Evolutionary conservation across 2,888 invertebrate genomes (phyloP).

Genomic region (Hydriomena furcata): DNA sequence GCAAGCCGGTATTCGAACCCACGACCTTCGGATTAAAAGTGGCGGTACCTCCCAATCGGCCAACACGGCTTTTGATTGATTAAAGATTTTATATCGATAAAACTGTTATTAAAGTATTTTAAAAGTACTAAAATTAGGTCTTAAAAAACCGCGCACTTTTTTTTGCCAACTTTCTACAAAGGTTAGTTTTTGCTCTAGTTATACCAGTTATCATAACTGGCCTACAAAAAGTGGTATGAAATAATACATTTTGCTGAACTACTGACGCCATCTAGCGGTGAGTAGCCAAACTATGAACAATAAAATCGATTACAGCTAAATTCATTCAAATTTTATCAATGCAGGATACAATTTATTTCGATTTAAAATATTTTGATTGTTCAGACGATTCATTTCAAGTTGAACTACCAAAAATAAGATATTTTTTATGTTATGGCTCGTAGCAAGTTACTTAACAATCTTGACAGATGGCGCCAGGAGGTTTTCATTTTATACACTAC

Average conservation of each 20-base stretch:
- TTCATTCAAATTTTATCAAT: neutral
- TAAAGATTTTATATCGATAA: no score
- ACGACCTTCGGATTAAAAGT: no score
- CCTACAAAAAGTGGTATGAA: neutral
- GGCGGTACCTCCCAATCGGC: no score
- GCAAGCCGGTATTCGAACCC: no score
- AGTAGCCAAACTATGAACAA: slow-evolving; percentile 56
- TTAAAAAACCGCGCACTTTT: no score
- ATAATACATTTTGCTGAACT: neutral
- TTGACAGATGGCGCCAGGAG: slow-evolving; percentile 25
- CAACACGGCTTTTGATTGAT: no score
- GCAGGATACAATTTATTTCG: neutral
- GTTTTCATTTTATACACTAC: neutral
- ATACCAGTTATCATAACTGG: no score
- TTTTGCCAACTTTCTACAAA: no score
- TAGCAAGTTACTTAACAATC: neutral
- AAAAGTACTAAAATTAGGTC: no score
- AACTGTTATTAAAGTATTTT: no score
- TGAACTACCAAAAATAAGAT: no score
- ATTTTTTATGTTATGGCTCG: neutral
- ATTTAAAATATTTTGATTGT: neutral
- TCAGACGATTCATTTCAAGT: neutral
- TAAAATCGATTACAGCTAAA: slow-evolving; percentile 20
- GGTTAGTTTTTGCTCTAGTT: no score
- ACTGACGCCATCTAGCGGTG: slow-evolving; percentile 62